These are phyloP conservation scores for Rhadina sibilatrix DNA, from an alignment of 2,113 vertebrate genomes.

Conservation along the genomic window DNA sequence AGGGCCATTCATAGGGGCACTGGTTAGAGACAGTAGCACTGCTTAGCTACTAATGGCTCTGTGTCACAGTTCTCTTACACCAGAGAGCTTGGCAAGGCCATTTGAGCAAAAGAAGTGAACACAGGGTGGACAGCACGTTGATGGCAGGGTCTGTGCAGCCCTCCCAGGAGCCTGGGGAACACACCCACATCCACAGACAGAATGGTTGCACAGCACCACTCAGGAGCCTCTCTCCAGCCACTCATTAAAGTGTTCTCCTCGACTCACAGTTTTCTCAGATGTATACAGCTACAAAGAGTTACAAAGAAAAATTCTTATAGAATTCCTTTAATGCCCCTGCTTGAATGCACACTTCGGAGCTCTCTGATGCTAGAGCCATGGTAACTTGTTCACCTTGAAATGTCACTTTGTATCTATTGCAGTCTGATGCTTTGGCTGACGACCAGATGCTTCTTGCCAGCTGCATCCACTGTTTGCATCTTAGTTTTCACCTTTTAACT, in stretches of 20 bases:
- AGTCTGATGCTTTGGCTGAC: background rate
- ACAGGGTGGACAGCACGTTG: background rate
- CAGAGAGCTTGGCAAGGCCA: background rate
- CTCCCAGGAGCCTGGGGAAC: background rate
- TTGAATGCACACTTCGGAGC: background rate
- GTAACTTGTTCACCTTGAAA: background rate
- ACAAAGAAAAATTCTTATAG: background rate
- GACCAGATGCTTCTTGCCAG: background rate
- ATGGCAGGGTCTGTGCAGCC: rapidly evolving
- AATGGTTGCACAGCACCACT: background rate
- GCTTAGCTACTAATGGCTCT: background rate
- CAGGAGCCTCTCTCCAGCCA: background rate
- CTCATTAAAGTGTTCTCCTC: background rate
- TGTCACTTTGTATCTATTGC: background rate
- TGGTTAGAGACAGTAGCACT: background rate
- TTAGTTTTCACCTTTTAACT: background rate
- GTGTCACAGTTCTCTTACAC: background rate
- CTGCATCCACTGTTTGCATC: background rate
- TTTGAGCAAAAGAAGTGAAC: background rate
- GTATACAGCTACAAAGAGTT: background rate
- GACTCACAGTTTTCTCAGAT: background rate
- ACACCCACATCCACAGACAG: background rate
- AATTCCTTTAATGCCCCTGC: background rate
- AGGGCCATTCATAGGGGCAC: background rate
- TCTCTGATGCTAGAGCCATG: background rate